Base-by-base conservation (phyloP, 2,888 invertebrate genomes). In the Lepidocyrtoides sp. region DNA sequence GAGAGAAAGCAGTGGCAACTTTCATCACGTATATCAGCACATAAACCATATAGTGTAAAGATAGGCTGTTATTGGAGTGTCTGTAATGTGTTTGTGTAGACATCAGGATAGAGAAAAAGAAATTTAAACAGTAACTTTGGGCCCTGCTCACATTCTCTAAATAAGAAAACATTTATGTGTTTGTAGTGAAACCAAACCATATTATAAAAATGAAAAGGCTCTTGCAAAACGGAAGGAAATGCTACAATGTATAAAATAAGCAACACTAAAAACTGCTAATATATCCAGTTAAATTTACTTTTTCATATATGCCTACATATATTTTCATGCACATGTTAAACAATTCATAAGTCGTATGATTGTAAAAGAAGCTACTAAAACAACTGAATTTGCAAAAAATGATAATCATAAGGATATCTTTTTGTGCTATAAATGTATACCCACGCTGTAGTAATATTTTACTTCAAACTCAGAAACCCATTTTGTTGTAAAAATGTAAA, bases 211-310 rank as follows among this genome's bases (percentile, higher is more conserved):
- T 17, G 51, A 51, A 26, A 23, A 60, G 12, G 26, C 8, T 26
- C 60, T 60, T 60, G 26, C 1, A 60, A 60, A 60, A 3, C 60
- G 60, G 60, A 60, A 60, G 60, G 60, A 60, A 60, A 60, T 12
- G 23, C 60, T 60, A 26, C 51, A 51, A 51, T 60, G 20, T 60
- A 26, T 10, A 60, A 60, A 60, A 26, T 60, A 60, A 54, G 1
- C 8, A 51, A 26, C 60, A 60, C 26, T 60, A 60, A 60, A 14
- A 12, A 60, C 23, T 60, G 23, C n/a, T n/a, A n/a, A 10, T 60
- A 26, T 12, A 48, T 12, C 48, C 48, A 12, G n/a, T n/a, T n/a
- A n/a, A n/a, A n/a, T n/a, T n/a, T n/a, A n/a, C n/a, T n/a, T n/a
- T n/a, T n/a, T n/a, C n/a, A n/a, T n/a, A n/a, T n/a, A n/a, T n/a